Evolutionary conservation across 2,797 vertebrate genomes (phyloP).

Genomic region (Acanthiza pusilla): DNA sequence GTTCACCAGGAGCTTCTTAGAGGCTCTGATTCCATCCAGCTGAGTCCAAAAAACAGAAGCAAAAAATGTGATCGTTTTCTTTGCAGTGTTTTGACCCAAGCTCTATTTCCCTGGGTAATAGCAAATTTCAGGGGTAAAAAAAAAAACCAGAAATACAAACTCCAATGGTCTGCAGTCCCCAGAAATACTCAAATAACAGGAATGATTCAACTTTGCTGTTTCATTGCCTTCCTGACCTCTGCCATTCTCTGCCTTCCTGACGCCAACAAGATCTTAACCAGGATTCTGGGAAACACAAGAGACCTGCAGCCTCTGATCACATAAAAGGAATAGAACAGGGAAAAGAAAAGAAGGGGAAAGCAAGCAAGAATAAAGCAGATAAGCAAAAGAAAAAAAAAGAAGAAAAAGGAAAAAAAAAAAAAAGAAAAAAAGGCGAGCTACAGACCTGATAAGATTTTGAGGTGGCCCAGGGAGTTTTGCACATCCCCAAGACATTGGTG

Average conservation of each 20-base stretch:
- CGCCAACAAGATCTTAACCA: neutral
- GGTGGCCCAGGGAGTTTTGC: neutral
- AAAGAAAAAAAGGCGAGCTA: neutral
- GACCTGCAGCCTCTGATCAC: neutral
- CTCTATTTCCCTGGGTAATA: neutral
- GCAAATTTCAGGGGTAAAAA: neutral
- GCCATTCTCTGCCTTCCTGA: neutral
- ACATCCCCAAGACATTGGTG: neutral
- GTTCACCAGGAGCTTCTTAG: neutral
- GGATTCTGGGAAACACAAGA: conserved; percentile 6
- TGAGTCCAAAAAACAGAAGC: neutral
- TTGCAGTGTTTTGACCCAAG: neutral
- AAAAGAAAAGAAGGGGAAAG: neutral
- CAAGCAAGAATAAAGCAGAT: neutral
- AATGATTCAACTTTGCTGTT: neutral
- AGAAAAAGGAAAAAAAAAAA: neutral
- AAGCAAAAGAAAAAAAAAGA: neutral
- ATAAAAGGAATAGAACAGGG: neutral
- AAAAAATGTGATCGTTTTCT: neutral
- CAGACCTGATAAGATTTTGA: neutral
- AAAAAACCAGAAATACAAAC: neutral
- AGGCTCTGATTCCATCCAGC: neutral
- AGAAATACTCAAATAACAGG: neutral
- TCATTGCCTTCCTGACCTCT: neutral
- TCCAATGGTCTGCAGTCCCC: neutral